Percentiles rank a stretch among this genome's conserved stretches.
Evolutionary conservation across 2,888 invertebrate genomes (phyloP).

Genomic region (Noctua fimbriata): DNA sequence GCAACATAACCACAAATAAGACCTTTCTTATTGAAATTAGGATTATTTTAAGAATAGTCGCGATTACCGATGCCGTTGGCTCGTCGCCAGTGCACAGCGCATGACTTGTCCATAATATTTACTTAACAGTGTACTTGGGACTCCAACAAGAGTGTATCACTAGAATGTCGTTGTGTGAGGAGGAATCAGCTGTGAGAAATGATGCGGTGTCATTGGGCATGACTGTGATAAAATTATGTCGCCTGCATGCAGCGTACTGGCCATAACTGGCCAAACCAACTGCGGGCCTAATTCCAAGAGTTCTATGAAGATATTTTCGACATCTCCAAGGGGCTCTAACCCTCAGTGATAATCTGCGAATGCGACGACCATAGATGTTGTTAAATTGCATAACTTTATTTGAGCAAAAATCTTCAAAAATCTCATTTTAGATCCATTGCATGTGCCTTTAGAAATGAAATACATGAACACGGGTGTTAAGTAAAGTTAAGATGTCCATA

Average conservation of each 20-base stretch:
- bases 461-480: no score
- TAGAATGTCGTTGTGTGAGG: constrained; percentile 2
- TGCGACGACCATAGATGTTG: no score
- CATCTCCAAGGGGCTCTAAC: not conserved
- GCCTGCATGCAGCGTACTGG: not conserved
- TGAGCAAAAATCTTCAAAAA: not conserved
- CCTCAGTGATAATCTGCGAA: no score
- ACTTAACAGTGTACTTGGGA: constrained; percentile 29
- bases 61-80: constrained; percentile 19
- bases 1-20: not conserved
- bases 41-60: constrained; percentile 26
- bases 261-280: not conserved
- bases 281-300: not conserved
- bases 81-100: constrained; percentile 9
- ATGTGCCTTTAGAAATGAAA: no score
- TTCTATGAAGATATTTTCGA: not conserved
- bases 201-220: not conserved
- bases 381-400: not conserved
- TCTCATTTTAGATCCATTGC: not conserved
- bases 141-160: constrained; percentile 15
- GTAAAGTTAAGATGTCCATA: no score
- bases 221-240: constrained; percentile 8
- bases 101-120: constrained; percentile 39
- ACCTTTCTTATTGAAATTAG: not conserved
- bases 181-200: constrained; percentile 49